Base-by-base conservation (phyloP, 2,888 invertebrate species). In the Campoplex nolae region DNA sequence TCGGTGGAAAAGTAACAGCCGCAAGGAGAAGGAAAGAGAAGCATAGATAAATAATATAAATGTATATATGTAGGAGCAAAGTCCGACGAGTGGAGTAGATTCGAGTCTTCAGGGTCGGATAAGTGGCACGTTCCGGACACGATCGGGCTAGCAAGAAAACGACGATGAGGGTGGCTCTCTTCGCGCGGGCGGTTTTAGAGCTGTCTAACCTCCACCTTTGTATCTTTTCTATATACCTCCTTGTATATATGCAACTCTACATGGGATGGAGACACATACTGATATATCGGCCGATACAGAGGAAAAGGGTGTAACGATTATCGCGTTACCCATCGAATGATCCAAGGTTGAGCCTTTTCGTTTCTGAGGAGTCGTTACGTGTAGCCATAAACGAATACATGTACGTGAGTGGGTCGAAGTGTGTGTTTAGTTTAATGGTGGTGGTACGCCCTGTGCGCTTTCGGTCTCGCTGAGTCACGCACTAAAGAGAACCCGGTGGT, bases 381-480 rank as follows among this genome's bases (percentile, higher is more conserved):
- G 32, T 82, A 56, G 70, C 48, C 32, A 56, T 76, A 68, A 75
- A 62, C 65, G n/a, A 67, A 67, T 58, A 28, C 23, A 65, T 42
- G 38, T 76, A 56, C 51, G 45, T 68, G 68, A 38, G 56, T 58
- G 38, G 23, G n/a, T 81, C 58, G 32, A 74, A 67, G 68, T 38
- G 56, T 68, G 38, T 45, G 48, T 83, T 80, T 58, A 81, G 76
- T 84, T 73, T 54, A 74, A 68, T 54, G 73, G 77, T 74, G 83
- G 84, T 84, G 79, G 88, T 87, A 77, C 84, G 86, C 84, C 77
- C 81, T 82, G 81, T 82, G 85, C 90, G 88, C 91, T 92, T 91
- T 93, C 91, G 90, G 91, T 89, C 90, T 89, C 88, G 91, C 91
- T 92, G 93, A 93, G 93, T 93, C 93, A 93, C 93, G 93, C 93